Evolutionary conservation across 2,888 invertebrate genomes (phyloP), one percentile per base, ranked within the genome.

Genomic region (Isotomurus palustris): DNA sequence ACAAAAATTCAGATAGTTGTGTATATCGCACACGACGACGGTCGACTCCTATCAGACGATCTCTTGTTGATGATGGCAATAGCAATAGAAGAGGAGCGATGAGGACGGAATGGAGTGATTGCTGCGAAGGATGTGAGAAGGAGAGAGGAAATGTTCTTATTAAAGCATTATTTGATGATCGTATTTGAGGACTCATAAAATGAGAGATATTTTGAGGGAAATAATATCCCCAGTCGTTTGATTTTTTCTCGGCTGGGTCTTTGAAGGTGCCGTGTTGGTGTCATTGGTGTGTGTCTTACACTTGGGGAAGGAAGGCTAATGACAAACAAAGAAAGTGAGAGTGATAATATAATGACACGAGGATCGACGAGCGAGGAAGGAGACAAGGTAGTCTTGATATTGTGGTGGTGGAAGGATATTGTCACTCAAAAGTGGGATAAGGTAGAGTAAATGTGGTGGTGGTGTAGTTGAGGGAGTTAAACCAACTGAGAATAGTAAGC

Each of bases 101-200:
- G n/a, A 3, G 12, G 14, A 19, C 24, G 19, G n/a, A 2, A 43
- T 19, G 17, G 32, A n/a, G 19, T 28, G 29, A 14, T 29, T n/a
- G 29, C 22, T 43, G 22, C 29, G 27, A 25, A 24, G 28, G 21
- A 28, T 44, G 27, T 22, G 52, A 43, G 52, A 50, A 48, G 24
- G 32, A 57, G 38, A 27, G 53, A 45, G 53, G 52, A 41, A n/a
- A 49, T 35, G 40, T 17, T 50, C 50, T 50, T 50, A 50, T 50
- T 50, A 50, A 38, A 50, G 50, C 40, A 50, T 50, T 50, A 58
- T 54, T 56, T 57, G 58, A 55, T 53, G 58, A 60, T 53, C 45
- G 60, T 60, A 58, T 60, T 58, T 53, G 58, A 60, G 60, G 60
- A 58, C 44, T 58, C 60, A 60, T 64, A 64, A 64, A 64, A 64